These are phyloP conservation scores for Psittacula echo DNA, from an alignment of 2,797 vertebrate species.

Conservation along the genomic window DNA sequence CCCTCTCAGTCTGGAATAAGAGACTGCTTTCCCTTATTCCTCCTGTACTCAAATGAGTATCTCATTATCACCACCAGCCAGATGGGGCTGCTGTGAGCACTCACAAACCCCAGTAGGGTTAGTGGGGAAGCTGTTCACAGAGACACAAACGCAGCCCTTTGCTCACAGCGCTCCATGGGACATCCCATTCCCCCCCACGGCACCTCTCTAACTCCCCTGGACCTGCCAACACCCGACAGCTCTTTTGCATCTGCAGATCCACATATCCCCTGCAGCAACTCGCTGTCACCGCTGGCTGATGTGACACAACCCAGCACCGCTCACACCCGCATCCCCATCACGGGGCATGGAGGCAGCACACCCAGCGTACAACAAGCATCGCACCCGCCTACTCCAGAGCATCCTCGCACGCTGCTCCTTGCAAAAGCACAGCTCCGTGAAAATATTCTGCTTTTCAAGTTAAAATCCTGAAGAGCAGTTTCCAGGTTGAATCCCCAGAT, in stretches of 20 bases:
- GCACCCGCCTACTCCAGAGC: background rate
- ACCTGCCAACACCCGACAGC: fast-evolving
- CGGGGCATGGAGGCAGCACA: background rate
- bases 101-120: background rate
- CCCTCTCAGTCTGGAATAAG: background rate
- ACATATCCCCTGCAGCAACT: fast-evolving
- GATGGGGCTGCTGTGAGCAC: background rate
- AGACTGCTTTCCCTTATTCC: background rate
- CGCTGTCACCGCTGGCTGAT: fast-evolving
- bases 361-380: background rate
- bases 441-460: constrained; percentile 35
- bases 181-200: background rate
- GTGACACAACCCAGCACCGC: background rate
- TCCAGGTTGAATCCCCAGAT: constrained; percentile 55
- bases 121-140: background rate
- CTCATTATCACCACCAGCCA: background rate
- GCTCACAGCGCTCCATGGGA: background rate
- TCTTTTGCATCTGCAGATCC: background rate
- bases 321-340: background rate
- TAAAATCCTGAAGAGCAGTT: constrained; percentile 55
- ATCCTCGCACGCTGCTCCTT: background rate
- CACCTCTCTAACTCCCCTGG: background rate
- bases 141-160: background rate
- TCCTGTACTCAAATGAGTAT: background rate
- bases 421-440: background rate